These are phyloP conservation scores for Caranx melampygus DNA, from an alignment of 2,113 vertebrate genomes.

Conservation along the genomic window DNA sequence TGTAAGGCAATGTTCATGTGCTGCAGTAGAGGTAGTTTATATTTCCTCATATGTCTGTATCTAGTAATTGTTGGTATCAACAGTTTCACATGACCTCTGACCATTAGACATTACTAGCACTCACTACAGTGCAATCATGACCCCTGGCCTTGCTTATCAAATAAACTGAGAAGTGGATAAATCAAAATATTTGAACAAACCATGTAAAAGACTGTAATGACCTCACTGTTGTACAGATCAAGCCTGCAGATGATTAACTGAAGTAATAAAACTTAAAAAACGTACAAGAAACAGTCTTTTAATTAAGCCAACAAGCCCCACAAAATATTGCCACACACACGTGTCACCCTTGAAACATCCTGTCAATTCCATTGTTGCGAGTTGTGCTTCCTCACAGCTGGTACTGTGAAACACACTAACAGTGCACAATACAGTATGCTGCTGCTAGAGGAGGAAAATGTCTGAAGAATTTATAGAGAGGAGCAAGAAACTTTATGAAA, in stretches of 20 bases:
- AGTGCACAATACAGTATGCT: neutral
- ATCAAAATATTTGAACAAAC: too few species aligned
- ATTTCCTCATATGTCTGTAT: neutral
- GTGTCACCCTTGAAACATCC: slow-evolving; percentile 16
- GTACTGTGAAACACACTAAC: slow-evolving; percentile 9
- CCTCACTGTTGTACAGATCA: too few species aligned
- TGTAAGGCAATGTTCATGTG: neutral
- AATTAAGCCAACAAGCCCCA: too few species aligned
- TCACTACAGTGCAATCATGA: too few species aligned
- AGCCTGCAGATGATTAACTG: too few species aligned
- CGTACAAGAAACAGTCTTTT: neutral
- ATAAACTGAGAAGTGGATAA: too few species aligned
- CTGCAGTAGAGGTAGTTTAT: neutral
- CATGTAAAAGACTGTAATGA: too few species aligned
- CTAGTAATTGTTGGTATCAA: too few species aligned
- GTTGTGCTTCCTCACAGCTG: slow-evolving; percentile 47
- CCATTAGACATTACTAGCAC: too few species aligned
- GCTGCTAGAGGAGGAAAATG: neutral
- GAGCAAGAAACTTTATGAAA: neutral
- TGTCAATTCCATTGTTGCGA: slow-evolving; percentile 5
- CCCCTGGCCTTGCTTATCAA: too few species aligned
- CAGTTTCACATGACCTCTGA: too few species aligned
- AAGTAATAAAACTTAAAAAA: neutral
- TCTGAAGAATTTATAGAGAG: neutral
- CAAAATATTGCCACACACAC: neutral